A percentile compares a stretch with the other conserved stretches of the same genome.
Evolutionary conservation across 2,113 vertebrate genomes (phyloP).

Genomic region (Isurus oxyrinchus): DNA sequence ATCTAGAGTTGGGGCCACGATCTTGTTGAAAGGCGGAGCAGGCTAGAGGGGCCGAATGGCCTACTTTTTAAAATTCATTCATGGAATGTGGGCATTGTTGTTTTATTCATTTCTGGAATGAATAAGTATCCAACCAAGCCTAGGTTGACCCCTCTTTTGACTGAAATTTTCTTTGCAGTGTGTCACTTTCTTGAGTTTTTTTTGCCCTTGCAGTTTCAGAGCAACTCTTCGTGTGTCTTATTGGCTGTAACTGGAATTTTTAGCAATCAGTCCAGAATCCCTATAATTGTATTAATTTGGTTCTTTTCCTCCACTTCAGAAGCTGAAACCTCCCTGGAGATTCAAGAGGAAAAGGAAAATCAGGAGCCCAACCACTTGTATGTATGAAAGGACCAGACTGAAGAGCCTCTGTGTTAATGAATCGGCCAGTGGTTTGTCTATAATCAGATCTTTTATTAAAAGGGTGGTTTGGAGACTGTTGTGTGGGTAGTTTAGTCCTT

Average conservation of each 20-base stretch:
- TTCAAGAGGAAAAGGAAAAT: slow-evolving; percentile 63
- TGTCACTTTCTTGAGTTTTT: no score
- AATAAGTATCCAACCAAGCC: no score
- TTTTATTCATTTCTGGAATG: no score
- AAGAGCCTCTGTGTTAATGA: not conserved
- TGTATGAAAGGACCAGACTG: slow-evolving; percentile 41
- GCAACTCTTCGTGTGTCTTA: not conserved
- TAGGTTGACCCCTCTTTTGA: no score
- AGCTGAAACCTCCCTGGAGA: slow-evolving; percentile 49
- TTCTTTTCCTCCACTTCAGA: slow-evolving; percentile 45
- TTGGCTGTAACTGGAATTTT: not conserved
- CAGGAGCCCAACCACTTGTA: slow-evolving; percentile 62
- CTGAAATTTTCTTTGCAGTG: no score
- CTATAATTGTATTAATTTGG: not conserved
- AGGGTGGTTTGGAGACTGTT: not conserved
- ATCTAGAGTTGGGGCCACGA: no score
- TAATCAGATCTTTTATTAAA: not conserved
- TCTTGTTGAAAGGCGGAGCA: no score
- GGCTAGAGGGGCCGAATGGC: no score
- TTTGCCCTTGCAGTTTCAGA: not conserved
- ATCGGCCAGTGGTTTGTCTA: not conserved
- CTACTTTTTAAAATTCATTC: no score
- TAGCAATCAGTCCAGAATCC: not conserved
- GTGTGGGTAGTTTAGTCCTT: not conserved
- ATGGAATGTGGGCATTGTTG: no score